Base-by-base conservation (phyloP, 2,888 invertebrate species). In the Ecdyonurus torrentis region DNA sequence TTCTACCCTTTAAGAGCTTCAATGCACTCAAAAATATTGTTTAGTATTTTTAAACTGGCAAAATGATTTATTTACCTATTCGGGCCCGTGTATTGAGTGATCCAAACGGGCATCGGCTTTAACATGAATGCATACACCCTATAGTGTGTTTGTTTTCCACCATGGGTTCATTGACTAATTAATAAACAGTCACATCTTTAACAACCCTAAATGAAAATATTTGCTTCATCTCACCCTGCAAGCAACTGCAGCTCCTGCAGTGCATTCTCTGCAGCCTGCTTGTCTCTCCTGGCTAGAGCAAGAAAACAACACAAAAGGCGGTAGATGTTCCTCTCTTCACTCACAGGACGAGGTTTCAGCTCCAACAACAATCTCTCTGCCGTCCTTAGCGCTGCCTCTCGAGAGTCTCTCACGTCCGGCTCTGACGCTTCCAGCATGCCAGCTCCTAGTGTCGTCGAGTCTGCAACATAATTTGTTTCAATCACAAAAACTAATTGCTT, bases 201-300 rank as follows among this genome's bases (percentile, higher is more conserved):
- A n/a, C n/a, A n/a, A n/a, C n/a, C n/a, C n/a, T n/a, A n/a, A n/a
- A n/a, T n/a, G n/a, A n/a, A n/a, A n/a, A n/a, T n/a, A n/a, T n/a
- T n/a, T n/a, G n/a, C n/a, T n/a, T 77, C 76, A 62, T 91, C 91
- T 63, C 86, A 85, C 0, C 87, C 83, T 0, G 87, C 86, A 55
- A 89, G 73, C 18, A 81, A 77, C 60, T 85, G 82, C 66, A 91
- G 83, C 67, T 90, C 89, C 65, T 87, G 86, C 20, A 97, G 73
- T 0, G 94, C 94, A 64, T 82, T 79, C 71, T 97, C 96, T 1
- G 94, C 84, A 69, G 86, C 87, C 2, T 79, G 72, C 73, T 93
- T 95, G 72, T 91, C 90, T 69, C 87, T 87, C 0, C 89, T 87
- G 0, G 94, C 89, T 19, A 97, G 76, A 60, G 89, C 78, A 0